Evolutionary conservation across 2,113 vertebrate genomes (phyloP).

Genomic region (Sitta europaea): DNA sequence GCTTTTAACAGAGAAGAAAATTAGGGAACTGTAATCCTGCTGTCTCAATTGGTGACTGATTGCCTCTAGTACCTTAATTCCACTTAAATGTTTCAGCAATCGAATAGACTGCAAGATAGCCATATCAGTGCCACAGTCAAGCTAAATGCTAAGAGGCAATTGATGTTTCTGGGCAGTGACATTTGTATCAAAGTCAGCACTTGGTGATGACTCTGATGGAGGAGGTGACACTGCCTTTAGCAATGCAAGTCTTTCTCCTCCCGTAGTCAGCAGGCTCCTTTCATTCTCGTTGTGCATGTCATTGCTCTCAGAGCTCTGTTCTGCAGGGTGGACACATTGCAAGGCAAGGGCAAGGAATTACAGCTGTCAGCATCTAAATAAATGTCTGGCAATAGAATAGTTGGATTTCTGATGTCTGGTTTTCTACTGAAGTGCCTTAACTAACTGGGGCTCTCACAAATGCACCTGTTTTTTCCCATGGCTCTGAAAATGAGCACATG

Average conservation of each 20-base stretch:
- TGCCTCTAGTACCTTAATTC: neutral
- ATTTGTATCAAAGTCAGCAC: neutral
- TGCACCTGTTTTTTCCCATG: neutral
- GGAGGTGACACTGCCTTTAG: neutral
- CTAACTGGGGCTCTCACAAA: neutral
- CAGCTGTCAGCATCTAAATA: neutral
- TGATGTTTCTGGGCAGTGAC: neutral
- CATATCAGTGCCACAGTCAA: neutral
- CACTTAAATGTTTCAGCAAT: neutral
- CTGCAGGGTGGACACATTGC: neutral
- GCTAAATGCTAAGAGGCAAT: neutral
- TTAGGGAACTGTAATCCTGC: neutral
- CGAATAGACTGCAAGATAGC: neutral
- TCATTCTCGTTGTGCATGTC: accelerated
- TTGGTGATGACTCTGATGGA: neutral
- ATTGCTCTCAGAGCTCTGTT: neutral
- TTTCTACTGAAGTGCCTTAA: neutral
- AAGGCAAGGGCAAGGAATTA: neutral
- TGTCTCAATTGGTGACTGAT: neutral
- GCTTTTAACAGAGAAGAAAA: neutral
- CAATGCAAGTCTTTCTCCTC: neutral
- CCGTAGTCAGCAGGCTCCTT: neutral
- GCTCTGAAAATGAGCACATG: neutral
- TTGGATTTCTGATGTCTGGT: neutral
- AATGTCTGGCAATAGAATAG: neutral